phyloP scores from a whole-genome alignment of 2,797 vertebrate species.

The Choloepus didactylus region DNA sequence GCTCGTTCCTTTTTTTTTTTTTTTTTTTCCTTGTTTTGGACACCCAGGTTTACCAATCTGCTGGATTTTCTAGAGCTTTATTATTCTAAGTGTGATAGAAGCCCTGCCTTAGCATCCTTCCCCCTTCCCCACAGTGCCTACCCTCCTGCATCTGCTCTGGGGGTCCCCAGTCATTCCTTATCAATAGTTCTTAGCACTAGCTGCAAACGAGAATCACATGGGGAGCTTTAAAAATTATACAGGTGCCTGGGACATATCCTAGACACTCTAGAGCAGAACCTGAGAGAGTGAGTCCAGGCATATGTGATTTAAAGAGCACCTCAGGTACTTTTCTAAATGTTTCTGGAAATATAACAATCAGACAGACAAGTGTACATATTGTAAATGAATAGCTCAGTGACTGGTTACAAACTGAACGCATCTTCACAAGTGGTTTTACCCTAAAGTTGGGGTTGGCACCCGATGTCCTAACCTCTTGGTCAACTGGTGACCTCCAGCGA shows the following conservation, averaged over 20 bases:
- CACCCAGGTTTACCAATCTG: not conserved
- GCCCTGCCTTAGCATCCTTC: not conserved
- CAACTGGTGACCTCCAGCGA: not conserved
- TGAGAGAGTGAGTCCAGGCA: not conserved
- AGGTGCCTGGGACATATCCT: not conserved
- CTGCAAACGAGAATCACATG: not conserved
- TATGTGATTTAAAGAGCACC: not conserved
- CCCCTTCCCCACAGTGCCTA: rapidly evolving
- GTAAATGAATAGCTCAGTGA: not conserved
- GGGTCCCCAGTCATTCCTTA: not conserved
- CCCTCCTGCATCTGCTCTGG: not conserved
- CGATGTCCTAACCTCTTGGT: not conserved
- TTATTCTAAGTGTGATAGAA: not conserved
- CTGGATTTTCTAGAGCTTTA: constrained; percentile 25
- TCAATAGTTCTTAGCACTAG: not conserved
- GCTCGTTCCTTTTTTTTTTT: not conserved
- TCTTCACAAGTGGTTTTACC: not conserved
- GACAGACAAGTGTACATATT: not conserved
- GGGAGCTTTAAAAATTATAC: not conserved
- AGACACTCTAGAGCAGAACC: constrained; percentile 23
- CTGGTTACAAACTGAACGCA: not conserved
- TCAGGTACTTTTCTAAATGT: not conserved
- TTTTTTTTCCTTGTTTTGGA: not conserved
- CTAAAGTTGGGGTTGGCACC: not conserved
- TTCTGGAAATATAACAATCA: not conserved